Evolutionary conservation across 2,113 vertebrate species (phyloP).

Genomic region (Platycercus adscitus): DNA sequence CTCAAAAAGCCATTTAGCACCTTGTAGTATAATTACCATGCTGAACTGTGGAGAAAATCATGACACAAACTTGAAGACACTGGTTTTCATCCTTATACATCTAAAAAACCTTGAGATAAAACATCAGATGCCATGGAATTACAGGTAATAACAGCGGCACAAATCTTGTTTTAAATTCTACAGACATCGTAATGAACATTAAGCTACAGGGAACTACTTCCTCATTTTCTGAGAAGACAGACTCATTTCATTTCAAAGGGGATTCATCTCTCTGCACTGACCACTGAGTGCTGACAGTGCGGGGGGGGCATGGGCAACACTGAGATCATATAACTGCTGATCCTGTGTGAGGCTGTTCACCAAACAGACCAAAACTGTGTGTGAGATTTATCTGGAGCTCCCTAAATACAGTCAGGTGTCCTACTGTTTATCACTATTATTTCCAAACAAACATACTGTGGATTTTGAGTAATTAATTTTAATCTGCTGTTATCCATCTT

Average conservation of each 20-base stretch:
- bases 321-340: background rate
- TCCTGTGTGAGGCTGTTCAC: background rate
- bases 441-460: background rate
- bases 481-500: background rate
- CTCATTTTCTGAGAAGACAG: no score
- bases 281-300: fast-evolving
- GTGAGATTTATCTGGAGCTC: background rate
- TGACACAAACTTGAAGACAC: background rate
- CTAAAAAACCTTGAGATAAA: background rate
- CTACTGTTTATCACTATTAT: no score
- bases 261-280: background rate
- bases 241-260: no score
- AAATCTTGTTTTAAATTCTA: background rate
- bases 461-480: background rate
- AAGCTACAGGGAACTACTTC: background rate
- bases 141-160: background rate
- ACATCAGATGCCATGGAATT: background rate
- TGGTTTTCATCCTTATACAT: background rate
- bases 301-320: background rate
- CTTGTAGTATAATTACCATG: background rate
- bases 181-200: fast-evolving
- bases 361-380: fast-evolving
- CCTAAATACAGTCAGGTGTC: no score
- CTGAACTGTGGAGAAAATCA: background rate
- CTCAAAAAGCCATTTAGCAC: background rate